Evolutionary conservation across 2,797 vertebrate genomes (phyloP), one percentile per base, ranked within the genome.

Genomic region (Karalla daura): DNA sequence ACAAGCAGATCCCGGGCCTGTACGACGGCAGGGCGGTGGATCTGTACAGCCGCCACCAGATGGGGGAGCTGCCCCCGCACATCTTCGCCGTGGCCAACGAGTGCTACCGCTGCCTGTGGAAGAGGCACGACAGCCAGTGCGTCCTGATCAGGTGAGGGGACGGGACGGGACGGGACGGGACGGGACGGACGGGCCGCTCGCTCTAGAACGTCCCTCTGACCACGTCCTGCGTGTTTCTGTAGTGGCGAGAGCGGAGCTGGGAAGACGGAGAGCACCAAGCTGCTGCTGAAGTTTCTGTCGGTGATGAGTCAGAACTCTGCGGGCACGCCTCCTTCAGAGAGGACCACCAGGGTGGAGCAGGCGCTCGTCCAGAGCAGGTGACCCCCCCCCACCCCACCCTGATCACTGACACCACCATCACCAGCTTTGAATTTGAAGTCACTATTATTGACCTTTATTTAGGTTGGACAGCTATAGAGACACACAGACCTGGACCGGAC

Each of bases 51-150:
- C 90, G 85, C 44, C 95, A 96, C 89, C 95, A 95, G 70, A 92
- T 96, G 91, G 96, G 96, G 49, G 96, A 97, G 90, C 95, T 97
- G 77, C 95, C 96, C 9, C 96, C 96, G 47, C 96, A 97, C 37
- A 96, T 98, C 73, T 97, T 96, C 14, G 96, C 96, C 11, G 94
- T 96, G 1, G 96, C 96, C 81, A 98, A 95, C 0, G 96, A 98
- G 91, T 96, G 96, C 74, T 98, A 98, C 92, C 89, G 96, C 92
- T 97, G 96, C 88, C 88, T 97, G 82, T 97, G 96, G 96, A 97
- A 97, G 89, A 94, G 95, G 60, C 93, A 95, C 1, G 96, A 97
- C 94, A 97, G 96, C 89, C 96, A 97, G 84, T 97, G 96, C 85
- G 95, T 97, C 21, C 95, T 97, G 66, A 97, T 97, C 83, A 97